These are phyloP conservation scores for Drosophila yakuba DNA, from an alignment of 1,140 invertebrate species.

Conservation along the genomic window DNA sequence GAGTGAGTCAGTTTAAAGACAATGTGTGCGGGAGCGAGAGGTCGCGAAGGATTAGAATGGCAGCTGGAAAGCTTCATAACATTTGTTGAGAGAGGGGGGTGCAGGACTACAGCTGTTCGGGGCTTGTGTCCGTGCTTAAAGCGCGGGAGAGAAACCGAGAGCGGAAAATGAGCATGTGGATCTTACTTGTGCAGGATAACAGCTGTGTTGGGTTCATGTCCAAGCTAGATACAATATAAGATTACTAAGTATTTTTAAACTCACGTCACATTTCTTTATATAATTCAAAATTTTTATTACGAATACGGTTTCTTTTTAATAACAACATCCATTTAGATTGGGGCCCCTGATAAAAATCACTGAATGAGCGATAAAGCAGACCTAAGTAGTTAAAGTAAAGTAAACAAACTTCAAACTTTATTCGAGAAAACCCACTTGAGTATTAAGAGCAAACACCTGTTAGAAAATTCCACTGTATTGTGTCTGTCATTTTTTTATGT, in stretches of 20 bases:
- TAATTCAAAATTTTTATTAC: background rate
- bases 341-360: slow-evolving; percentile 4
- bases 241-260: too few relatives aligned
- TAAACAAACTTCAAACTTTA: background rate
- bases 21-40: background rate
- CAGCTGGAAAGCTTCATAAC: background rate
- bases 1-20: slow-evolving; percentile 12
- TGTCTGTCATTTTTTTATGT: background rate
- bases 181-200: slow-evolving; percentile 6
- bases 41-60: background rate
- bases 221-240: background rate
- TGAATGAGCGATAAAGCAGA: background rate
- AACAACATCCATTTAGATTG: slow-evolving; percentile 2
- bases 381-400: background rate
- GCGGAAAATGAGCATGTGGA: background rate
- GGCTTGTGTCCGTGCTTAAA: background rate
- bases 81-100: background rate
- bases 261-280: background rate
- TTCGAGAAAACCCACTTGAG: background rate
- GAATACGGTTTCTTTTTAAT: background rate
- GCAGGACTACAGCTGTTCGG: slow-evolving; percentile 12
- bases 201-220: slow-evolving; percentile 11
- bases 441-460: background rate
- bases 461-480: background rate
- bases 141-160: background rate